A percentile compares a stretch with the other conserved stretches of the same genome.
Conservation (phyloP, 2,888 invertebrate species). For the Trichopoda pennipes region DNA sequence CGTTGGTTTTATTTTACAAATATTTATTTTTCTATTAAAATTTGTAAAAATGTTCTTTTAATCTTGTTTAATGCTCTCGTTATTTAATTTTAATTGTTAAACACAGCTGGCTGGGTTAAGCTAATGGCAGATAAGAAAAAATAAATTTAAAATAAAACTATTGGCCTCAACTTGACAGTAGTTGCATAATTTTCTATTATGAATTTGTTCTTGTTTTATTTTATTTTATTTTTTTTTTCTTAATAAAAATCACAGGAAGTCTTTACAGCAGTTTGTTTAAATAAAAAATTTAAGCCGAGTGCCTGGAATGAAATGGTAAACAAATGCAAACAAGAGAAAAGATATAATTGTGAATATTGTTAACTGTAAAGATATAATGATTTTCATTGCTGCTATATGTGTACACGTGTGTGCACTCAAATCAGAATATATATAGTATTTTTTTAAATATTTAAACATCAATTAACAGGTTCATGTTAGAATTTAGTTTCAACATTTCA, state of each 20-base stretch:
- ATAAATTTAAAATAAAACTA: conserved; percentile 38
- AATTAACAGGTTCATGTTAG: conserved; percentile 47
- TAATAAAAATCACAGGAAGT: conserved; percentile 56
- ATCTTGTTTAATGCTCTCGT: conserved; percentile 48
- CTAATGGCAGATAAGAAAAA: background rate
- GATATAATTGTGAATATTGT: conserved; percentile 47
- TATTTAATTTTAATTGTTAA: conserved; percentile 65
- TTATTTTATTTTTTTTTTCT: background rate
- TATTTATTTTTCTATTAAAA: conserved; percentile 29
- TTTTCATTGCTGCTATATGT: background rate
- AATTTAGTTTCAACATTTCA: conserved; percentile 10
- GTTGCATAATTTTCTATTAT: conserved; percentile 65
- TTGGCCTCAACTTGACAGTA: conserved; percentile 50
- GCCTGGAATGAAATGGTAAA: conserved; percentile 18
- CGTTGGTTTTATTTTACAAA: background rate
- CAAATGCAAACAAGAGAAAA: conserved; percentile 64
- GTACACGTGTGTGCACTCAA: background rate
- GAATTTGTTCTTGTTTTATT: conserved; percentile 26
- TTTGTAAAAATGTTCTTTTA: conserved; percentile 52
- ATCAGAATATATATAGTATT: conserved; percentile 3
- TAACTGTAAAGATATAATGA: conserved; percentile 30
- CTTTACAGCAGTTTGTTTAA: conserved; percentile 23
- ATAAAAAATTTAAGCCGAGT: conserved; percentile 25
- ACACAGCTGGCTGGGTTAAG: conserved; percentile 57
- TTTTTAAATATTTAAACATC: background rate